phyloP scores from a whole-genome alignment of 2,888 invertebrate genomes.

The Elysia crispata region DNA sequence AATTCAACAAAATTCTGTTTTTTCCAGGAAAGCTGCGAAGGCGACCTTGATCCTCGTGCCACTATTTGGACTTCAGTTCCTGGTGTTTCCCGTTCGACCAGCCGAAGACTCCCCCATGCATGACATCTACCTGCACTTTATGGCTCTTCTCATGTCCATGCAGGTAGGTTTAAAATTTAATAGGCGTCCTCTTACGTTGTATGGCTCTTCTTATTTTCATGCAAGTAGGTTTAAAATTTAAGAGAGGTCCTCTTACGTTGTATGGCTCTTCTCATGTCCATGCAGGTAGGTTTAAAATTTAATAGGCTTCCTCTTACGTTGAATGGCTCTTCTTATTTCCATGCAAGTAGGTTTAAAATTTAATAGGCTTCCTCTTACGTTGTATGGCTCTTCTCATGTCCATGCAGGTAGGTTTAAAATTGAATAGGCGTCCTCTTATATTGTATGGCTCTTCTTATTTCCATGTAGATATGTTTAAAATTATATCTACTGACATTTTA shows the following conservation, averaged over 20 bases:
- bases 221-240: too few species aligned
- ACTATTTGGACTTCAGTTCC: constrained; percentile 92
- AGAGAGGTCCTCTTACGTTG: constrained; percentile 88
- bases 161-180: too few species aligned
- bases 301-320: too few species aligned
- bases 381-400: constrained; percentile 91
- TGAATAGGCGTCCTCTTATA: too few species aligned
- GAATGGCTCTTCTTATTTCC: too few species aligned
- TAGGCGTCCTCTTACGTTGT: too few species aligned
- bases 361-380: constrained; percentile 88
- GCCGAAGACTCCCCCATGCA: constrained; percentile 74
- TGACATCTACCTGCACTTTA: constrained; percentile 87
- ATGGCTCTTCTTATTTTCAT: too few species aligned
- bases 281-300: constrained; percentile 86
- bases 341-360: too few species aligned
- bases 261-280: constrained; percentile 90
- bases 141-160: constrained; percentile 91
- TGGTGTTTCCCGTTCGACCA: constrained; percentile 92
- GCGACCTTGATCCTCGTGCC: constrained; percentile 94
- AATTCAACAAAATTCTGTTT: too few species aligned
- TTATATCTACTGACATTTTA: constrained; percentile 90
- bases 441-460: too few species aligned
- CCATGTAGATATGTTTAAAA: too few species aligned
- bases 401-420: constrained; percentile 86
- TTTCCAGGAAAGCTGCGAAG: constrained; percentile 83